Percentiles rank a stretch among this genome's conserved stretches.
These are phyloP conservation scores for Lytechinus pictus DNA, from an alignment of 35 echinoderm and acorn worm genomes.

Conservation along the genomic window DNA sequence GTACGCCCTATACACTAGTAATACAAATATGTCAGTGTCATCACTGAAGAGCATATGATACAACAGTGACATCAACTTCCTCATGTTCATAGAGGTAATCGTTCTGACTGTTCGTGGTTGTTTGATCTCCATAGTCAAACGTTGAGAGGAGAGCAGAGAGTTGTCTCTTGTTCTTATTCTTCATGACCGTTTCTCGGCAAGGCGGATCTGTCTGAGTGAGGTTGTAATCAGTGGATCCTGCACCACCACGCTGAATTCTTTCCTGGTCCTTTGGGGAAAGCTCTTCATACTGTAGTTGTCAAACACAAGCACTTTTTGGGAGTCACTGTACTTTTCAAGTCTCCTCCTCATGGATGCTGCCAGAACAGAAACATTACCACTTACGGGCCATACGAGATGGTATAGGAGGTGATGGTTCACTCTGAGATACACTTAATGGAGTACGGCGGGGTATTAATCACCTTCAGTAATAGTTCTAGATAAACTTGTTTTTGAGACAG, in stretches of 20 bases:
- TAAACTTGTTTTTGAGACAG: too few relatives aligned
- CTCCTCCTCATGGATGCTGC: constrained; percentile 56
- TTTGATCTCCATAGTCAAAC: constrained; percentile 34
- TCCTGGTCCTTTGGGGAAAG: constrained; percentile 53
- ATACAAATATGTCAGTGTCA: constrained; percentile 53
- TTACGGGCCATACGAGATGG: constrained; percentile 41
- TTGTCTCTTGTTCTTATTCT: constrained; percentile 53
- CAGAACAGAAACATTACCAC: constrained; percentile 19
- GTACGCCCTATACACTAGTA: constrained; percentile 56
- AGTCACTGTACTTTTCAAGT: constrained; percentile 47
- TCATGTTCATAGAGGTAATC: constrained; percentile 40
- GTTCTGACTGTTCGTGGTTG: constrained; percentile 40
- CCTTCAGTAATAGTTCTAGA: too few relatives aligned
- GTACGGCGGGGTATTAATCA: too few relatives aligned
- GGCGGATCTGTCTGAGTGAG: constrained; percentile 35
- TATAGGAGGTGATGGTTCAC: constrained; percentile 39
- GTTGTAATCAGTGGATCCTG: constrained; percentile 42
- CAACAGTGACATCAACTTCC: constrained; percentile 54
- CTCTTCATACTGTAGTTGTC: constrained; percentile 46
- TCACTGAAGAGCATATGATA: constrained; percentile 45
- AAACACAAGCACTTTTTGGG: constrained; percentile 63
- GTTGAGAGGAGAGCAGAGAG: constrained; percentile 34
- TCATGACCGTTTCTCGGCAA: constrained; percentile 44
- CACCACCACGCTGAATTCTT: constrained; percentile 43
- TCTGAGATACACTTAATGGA: constrained; percentile 30